These are phyloP conservation scores for Neomonachus schauinslandi DNA, from an alignment of 2,113 vertebrate genomes.

Conservation along the genomic window DNA sequence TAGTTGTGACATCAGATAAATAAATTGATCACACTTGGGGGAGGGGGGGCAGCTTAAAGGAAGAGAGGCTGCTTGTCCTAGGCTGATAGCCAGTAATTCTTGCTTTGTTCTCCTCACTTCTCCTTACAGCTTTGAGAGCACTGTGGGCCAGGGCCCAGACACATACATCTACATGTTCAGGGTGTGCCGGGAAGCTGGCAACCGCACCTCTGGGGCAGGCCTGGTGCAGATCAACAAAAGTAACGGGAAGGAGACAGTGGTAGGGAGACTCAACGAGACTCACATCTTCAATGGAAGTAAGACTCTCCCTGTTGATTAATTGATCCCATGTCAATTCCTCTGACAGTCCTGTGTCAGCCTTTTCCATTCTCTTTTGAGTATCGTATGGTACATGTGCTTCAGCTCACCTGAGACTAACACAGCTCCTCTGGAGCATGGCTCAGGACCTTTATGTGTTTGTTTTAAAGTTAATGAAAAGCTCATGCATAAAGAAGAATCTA, in stretches of 20 bases:
- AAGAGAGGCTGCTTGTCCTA: neutral
- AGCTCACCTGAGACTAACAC: neutral
- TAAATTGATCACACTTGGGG: neutral
- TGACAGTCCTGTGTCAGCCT: neutral
- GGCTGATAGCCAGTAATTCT: neutral
- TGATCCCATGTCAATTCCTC: neutral
- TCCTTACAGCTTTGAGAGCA: conserved; percentile 85
- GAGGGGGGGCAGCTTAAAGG: neutral
- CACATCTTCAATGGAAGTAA: conserved; percentile 93
- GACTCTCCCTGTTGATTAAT: conserved; percentile 52
- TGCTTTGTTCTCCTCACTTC: neutral
- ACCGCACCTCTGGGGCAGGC: conserved; percentile 83
- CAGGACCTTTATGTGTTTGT: neutral
- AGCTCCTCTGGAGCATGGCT: neutral
- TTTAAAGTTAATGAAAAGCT: neutral
- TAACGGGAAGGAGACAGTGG: conserved; percentile 65
- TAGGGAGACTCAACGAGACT: conserved; percentile 92
- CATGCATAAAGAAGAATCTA: neutral
- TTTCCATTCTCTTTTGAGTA: neutral
- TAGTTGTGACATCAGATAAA: neutral
- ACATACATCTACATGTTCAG: conserved; percentile 91
- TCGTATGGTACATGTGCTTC: neutral
- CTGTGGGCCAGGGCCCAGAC: conserved; percentile 64
- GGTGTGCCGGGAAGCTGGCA: conserved; percentile 91
- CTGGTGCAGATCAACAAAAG: conserved; percentile 87